Conservation (phyloP, 2,797 vertebrate genomes). For the Chaetodon trifasciatus region DNA sequence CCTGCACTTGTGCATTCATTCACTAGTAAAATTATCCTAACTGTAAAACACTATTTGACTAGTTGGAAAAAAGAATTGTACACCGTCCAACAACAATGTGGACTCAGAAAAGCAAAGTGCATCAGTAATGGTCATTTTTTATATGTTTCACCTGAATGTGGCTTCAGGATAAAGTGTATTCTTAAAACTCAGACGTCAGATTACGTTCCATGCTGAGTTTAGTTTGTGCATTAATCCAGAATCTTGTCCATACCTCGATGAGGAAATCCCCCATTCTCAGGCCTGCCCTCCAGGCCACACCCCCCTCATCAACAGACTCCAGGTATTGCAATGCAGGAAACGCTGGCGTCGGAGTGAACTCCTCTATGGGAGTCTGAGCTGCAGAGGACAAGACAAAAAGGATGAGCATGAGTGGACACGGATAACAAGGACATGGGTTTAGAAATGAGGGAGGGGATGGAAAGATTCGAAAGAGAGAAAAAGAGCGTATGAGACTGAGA, state of each 20-base stretch:
- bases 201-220: neutral
- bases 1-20: neutral
- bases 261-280: constrained; percentile 97
- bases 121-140: neutral
- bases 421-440: constrained; percentile 18
- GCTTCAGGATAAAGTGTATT: neutral
- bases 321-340: constrained; percentile 96
- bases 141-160: neutral
- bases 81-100: neutral
- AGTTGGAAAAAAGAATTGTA: neutral
- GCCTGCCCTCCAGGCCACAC: constrained; percentile 93
- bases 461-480: constrained; percentile 32
- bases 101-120: neutral
- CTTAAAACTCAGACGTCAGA: neutral
- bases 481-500: constrained; percentile 2
- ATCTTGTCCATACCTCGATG: constrained; percentile 87
- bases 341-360: constrained; percentile 95
- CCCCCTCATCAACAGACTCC: constrained; percentile 95
- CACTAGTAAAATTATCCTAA: neutral
- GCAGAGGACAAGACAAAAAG: constrained; percentile 56
- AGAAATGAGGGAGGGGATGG: constrained; percentile 4
- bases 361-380: constrained; percentile 98
- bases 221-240: neutral
- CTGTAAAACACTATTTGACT: neutral
- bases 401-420: constrained; percentile 34